Conservation (phyloP, 2,797 vertebrate genomes). For the Xiphorhynchus erythropygius region DNA sequence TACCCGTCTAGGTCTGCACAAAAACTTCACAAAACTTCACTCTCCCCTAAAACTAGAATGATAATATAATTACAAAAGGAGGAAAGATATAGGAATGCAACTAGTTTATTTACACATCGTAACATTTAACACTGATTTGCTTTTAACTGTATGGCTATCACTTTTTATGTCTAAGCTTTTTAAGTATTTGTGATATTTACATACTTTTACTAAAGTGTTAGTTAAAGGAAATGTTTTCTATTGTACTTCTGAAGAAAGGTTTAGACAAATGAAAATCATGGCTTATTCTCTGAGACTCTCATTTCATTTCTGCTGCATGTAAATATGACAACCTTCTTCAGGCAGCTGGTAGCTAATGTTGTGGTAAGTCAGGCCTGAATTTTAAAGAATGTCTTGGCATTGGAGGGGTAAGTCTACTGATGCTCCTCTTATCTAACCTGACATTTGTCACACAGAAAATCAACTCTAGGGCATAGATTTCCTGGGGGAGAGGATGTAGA, state of each 20-base stretch:
- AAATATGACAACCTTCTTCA: neutral
- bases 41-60: neutral
- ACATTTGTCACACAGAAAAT: neutral
- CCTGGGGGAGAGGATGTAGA: neutral
- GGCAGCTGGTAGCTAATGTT: neutral
- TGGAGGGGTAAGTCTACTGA: neutral
- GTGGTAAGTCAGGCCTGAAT: neutral
- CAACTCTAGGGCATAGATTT: neutral
- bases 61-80: neutral
- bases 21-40: fast-evolving
- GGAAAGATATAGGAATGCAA: neutral
- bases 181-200: neutral
- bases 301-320: neutral
- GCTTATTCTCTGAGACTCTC: neutral
- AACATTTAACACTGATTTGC: neutral
- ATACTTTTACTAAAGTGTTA: neutral
- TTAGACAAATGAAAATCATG: neutral
- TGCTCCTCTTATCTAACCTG: neutral
- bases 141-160: neutral
- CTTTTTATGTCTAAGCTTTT: neutral
- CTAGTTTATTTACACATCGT: neutral
- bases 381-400: neutral
- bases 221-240: neutral
- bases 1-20: neutral
- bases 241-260: neutral